Evolutionary conservation across 2,113 vertebrate species (phyloP).

Genomic region (Chaenocephalus aceratus): DNA sequence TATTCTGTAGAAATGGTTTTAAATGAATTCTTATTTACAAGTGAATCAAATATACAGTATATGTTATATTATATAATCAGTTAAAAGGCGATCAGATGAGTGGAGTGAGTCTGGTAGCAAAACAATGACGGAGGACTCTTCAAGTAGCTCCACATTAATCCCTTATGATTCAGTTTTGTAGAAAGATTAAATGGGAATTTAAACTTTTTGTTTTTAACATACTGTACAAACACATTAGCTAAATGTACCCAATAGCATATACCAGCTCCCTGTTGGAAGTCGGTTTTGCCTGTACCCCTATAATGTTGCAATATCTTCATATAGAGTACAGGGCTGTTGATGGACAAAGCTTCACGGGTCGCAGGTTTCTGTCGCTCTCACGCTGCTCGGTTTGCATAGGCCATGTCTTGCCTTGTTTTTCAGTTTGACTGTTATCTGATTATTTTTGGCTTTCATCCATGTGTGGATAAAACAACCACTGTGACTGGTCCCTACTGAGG

Average conservation of each 20-base stretch:
- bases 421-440: conserved; percentile 22
- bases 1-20: background rate
- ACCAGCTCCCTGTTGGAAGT: background rate
- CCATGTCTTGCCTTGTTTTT: conserved; percentile 25
- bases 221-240: no score
- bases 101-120: background rate
- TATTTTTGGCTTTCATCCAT: conserved; percentile 15
- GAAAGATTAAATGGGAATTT: background rate
- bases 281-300: background rate
- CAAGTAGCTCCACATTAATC: background rate
- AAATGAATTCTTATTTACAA: background rate
- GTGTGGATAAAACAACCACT: conserved; percentile 13
- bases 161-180: background rate
- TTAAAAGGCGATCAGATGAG: background rate
- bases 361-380: conserved; percentile 9
- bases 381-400: background rate
- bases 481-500: no score
- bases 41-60: background rate
- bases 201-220: no score
- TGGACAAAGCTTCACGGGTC: background rate
- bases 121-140: background rate
- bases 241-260: background rate
- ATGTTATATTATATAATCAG: background rate
- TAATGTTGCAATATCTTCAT: background rate
- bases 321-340: conserved; percentile 4